Evolutionary conservation across 2,797 vertebrate species (phyloP), one percentile per base, ranked within the genome.

Genomic region (Amblyopsis hoosieri): DNA sequence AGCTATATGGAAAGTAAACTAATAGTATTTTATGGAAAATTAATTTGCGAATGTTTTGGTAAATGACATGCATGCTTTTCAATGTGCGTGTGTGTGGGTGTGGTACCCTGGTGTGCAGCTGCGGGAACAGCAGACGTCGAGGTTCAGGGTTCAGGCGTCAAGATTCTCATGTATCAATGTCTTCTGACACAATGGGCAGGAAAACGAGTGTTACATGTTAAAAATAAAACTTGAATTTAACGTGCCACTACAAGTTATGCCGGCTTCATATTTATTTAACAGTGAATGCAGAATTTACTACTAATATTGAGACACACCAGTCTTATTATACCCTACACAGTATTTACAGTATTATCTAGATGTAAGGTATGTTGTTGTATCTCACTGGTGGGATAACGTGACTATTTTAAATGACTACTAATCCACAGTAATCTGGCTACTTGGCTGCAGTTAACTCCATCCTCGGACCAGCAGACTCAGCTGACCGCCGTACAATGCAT

Each of bases 381-480:
- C 81, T 82, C 65, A 60, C 77, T 67, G 83, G 56, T 76, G 84
- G 86, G 88, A 88, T 89, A 90, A 91, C 86, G 89, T 89, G 88
- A 90, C 90, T 90, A 87, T 89, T 88, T 90, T 83, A 87, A 90
- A 90, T 87, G 85, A 82, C 80, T 63, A 69, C 77, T 91, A 91
- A 91, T 91, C 90, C 89, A 87, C 77, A 71, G 64, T 91, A 91
- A 91, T 90, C 88, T 90, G 87, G 86, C 86, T 76, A 87, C 85
- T 90, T 90, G 79, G 88, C 89, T 62, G 61, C 81, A 84, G 87
- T 90, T 90, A 88, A 90, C 85, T 90, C 88, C 88, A 87, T 83
- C 85, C 79, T 67, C 73, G 71, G 69, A 71, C 65, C 62, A 67
- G 63, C 74, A 74, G 62, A 75, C 71, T 71, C 71, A 62, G 59